phyloP scores from a whole-genome alignment of 2,888 invertebrate genomes.

The Cephus spinipes region DNA sequence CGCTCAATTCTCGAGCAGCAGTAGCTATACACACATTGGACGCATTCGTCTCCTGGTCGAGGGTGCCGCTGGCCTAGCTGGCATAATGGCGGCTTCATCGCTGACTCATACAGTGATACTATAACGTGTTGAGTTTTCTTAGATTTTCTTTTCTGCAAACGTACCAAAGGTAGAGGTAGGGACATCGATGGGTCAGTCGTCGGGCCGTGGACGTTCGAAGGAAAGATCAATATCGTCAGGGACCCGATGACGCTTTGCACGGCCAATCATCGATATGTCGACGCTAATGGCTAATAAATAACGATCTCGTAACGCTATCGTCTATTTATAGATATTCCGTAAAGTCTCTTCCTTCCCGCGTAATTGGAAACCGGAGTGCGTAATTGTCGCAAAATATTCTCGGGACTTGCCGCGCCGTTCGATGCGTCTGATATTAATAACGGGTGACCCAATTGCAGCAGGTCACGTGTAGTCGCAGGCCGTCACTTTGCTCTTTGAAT shows the following conservation, averaged over 20 bases:
- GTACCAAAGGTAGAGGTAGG: background rate
- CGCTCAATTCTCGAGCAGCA: background rate
- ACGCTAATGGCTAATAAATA: background rate
- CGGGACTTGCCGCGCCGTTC: background rate
- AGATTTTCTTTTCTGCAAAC: background rate
- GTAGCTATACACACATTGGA: background rate
- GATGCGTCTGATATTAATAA: background rate
- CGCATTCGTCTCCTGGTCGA: background rate
- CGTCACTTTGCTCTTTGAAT: background rate
- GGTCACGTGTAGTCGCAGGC: background rate
- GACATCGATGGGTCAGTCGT: background rate
- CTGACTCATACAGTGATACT: too few relatives aligned
- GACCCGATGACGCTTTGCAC: background rate
- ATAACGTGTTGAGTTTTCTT: background rate
- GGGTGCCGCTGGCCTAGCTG: background rate
- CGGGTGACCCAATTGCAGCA: background rate
- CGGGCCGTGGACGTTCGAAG: background rate
- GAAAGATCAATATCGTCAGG: background rate
- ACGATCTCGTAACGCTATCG: background rate
- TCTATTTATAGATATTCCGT: slow-evolving; percentile 2
- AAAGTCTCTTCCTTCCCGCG: background rate
- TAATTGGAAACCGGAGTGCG: background rate
- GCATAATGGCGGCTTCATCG: background rate
- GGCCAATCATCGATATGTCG: background rate
- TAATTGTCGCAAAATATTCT: background rate